Conservation (phyloP, 2,113 vertebrate species). For the Cisticola juncidis region DNA sequence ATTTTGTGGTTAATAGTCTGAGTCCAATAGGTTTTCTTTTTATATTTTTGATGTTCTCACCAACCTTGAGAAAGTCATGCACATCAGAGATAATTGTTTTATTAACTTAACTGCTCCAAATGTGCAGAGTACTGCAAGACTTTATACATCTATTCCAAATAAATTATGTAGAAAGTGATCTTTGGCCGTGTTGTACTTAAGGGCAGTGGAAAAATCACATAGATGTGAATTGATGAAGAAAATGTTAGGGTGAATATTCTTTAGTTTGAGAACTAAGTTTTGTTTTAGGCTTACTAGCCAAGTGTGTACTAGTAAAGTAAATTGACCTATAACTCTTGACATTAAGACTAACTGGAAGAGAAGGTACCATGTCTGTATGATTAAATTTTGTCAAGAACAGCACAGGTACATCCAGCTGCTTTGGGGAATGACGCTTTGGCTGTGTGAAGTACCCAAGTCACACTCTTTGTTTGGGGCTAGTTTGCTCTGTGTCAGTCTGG, state of each 20-base stretch:
- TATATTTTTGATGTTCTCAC: not conserved
- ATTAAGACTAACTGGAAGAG: not conserved
- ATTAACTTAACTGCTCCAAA: not conserved
- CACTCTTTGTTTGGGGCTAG: not conserved
- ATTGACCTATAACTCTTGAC: not conserved
- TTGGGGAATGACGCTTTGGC: not conserved
- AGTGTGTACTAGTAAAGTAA: not conserved
- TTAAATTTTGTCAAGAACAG: not conserved
- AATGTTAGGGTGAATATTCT: not conserved
- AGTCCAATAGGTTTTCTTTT: not conserved
- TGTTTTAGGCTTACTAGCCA: not conserved
- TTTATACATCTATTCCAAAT: not conserved
- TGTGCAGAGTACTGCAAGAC: not conserved
- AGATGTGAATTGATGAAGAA: not conserved
- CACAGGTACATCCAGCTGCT: not conserved
- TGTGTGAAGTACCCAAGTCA: not conserved
- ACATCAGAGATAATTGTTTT: not conserved
- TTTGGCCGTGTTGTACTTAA: not conserved
- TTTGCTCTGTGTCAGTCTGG: not conserved
- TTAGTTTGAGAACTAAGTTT: not conserved
- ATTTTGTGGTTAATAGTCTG: not conserved
- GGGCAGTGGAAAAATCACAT: not conserved
- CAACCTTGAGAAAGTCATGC: not conserved
- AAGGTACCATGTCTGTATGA: fast-evolving
- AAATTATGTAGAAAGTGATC: not conserved